Evolutionary conservation across 2,888 invertebrate genomes (phyloP).

Genomic region (Steinernema carpocapsae): DNA sequence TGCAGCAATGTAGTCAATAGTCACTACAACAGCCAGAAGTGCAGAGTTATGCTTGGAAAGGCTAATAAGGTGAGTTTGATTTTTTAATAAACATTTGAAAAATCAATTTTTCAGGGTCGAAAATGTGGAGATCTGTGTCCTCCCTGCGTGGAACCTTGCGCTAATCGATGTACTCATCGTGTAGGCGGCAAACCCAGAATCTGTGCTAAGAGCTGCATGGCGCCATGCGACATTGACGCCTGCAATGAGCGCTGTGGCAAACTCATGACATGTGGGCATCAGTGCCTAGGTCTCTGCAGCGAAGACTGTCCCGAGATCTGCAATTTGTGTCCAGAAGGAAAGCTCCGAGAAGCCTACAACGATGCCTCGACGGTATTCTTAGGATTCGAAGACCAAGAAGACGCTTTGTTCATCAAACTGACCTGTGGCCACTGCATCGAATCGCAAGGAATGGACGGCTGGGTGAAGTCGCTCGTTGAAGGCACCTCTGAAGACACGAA

Average conservation of each 20-base stretch:
- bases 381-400: constrained; percentile 73
- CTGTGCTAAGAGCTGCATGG: constrained; percentile 58
- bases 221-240: constrained; percentile 68
- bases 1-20: constrained; percentile 71
- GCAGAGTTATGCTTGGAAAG: too few species aligned
- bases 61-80: neutral
- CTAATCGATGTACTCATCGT: constrained; percentile 68
- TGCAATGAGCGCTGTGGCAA: constrained; percentile 70
- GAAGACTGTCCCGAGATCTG: constrained; percentile 76
- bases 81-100: neutral
- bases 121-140: constrained; percentile 61
- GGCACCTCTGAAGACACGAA: neutral
- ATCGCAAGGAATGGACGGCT: constrained; percentile 30
- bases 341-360: constrained; percentile 50
- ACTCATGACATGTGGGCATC: constrained; percentile 73
- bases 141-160: constrained; percentile 69
- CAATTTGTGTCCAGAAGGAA: constrained; percentile 71
- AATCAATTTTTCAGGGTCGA: constrained; percentile 38
- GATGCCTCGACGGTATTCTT: constrained; percentile 69
- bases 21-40: too few species aligned
- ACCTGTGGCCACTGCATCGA: constrained; percentile 49
- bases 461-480: constrained; percentile 24
- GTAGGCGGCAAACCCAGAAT: constrained; percentile 1
- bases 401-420: constrained; percentile 69
- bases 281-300: constrained; percentile 78